Evolutionary conservation across 2,797 vertebrate genomes (phyloP).

Genomic region (Lophotriccus pileatus): DNA sequence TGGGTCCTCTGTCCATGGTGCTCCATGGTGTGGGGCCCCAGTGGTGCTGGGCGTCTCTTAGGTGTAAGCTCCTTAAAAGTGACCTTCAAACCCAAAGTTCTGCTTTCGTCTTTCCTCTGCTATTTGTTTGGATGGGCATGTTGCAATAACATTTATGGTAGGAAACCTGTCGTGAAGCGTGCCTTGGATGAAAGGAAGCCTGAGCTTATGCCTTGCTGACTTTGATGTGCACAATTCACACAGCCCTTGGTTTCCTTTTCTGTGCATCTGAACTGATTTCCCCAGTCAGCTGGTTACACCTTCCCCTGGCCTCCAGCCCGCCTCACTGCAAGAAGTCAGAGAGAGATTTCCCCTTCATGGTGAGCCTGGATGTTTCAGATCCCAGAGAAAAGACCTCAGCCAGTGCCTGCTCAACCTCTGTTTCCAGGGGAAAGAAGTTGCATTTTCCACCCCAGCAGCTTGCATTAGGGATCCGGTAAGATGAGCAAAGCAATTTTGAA

Average conservation of each 20-base stretch:
- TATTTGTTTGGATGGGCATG: background rate
- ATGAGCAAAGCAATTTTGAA: background rate
- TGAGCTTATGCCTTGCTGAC: background rate
- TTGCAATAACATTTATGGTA: background rate
- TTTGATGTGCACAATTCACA: background rate
- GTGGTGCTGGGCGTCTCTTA: background rate
- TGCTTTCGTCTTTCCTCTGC: background rate
- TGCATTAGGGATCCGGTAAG: background rate
- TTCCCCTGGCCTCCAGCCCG: background rate
- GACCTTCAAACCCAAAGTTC: background rate
- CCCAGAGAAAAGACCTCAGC: background rate
- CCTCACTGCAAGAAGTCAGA: background rate
- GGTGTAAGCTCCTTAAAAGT: background rate
- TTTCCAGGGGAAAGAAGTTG: background rate
- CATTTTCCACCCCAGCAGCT: background rate
- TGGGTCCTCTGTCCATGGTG: rapidly evolving
- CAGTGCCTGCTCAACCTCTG: background rate
- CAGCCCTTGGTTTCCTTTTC: background rate
- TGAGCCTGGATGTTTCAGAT: background rate
- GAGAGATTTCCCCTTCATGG: background rate
- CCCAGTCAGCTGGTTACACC: background rate
- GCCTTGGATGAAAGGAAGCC: background rate
- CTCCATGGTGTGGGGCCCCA: rapidly evolving
- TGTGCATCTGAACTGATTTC: background rate
- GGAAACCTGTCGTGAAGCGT: background rate